These are phyloP conservation scores for Agriopis marginaria DNA, from an alignment of 2,888 invertebrate species.

Conservation along the genomic window DNA sequence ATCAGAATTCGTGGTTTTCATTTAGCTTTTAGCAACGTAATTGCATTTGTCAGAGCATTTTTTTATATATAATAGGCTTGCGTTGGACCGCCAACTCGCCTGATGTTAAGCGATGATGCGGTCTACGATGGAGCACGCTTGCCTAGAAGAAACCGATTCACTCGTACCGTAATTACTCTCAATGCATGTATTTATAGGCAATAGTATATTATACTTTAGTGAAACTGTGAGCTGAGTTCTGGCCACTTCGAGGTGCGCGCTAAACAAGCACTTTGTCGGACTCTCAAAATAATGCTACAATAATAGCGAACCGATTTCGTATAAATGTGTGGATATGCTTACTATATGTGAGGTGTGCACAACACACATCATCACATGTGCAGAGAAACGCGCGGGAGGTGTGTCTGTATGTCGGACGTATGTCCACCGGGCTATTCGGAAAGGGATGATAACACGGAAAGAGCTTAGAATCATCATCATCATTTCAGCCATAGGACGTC, in stretches of 20 bases:
- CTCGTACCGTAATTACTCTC: too few species aligned
- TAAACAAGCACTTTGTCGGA: conserved; percentile 3
- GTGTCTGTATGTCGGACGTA: conserved; percentile 36
- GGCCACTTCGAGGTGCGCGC: background rate
- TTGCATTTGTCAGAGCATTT: too few species aligned
- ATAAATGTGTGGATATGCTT: background rate
- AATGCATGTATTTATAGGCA: too few species aligned
- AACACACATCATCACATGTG: background rate
- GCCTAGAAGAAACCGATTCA: too few species aligned
- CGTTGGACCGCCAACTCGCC: too few species aligned
- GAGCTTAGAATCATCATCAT: too few species aligned
- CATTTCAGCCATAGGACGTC: too few species aligned
- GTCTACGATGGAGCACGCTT: too few species aligned
- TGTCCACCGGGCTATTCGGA: background rate
- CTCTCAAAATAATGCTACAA: conserved; percentile 9
- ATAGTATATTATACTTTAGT: background rate
- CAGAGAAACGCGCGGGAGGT: conserved; percentile 41
- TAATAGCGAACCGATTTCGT: conserved; percentile 4
- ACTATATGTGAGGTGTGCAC: background rate
- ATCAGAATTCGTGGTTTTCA: too few species aligned
- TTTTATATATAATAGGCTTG: too few species aligned
- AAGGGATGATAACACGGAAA: background rate
- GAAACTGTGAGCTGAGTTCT: background rate
- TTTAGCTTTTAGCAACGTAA: too few species aligned
- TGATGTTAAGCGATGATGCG: too few species aligned